Conservation (phyloP, 2,888 invertebrate genomes). For the Acrocyrtus sp. region DNA sequence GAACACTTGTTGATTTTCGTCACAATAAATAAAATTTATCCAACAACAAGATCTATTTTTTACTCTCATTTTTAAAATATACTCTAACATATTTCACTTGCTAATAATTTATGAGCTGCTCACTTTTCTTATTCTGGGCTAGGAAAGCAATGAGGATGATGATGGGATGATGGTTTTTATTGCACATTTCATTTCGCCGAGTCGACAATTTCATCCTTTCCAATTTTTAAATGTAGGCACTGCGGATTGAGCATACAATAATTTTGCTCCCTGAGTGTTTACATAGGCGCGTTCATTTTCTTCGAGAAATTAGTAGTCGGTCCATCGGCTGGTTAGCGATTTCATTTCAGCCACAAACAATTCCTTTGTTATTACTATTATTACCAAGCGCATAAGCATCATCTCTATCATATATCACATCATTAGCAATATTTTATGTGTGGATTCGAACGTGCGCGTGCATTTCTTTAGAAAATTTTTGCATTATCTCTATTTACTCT, state of each 20-base stretch:
- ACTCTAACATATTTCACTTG: background rate
- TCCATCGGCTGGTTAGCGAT: background rate
- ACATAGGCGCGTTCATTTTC: no score
- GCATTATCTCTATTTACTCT: background rate
- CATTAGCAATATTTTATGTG: background rate
- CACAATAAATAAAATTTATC: constrained; percentile 13
- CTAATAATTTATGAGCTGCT: background rate
- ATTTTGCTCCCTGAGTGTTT: background rate
- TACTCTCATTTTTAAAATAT: background rate
- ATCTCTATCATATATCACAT: background rate
- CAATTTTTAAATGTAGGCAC: background rate
- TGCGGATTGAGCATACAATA: no score
- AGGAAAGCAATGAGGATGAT: background rate
- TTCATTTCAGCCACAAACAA: background rate
- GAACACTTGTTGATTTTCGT: constrained; percentile 38
- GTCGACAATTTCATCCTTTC: background rate
- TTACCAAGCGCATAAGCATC: background rate
- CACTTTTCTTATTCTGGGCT: background rate
- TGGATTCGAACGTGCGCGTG: background rate
- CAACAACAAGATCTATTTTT: background rate
- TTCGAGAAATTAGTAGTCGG: background rate
- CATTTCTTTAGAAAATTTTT: background rate
- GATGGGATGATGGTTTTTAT: background rate
- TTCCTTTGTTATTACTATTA: background rate
- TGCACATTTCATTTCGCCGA: no score